These are phyloP conservation scores for Sapayoa aenigma DNA, from an alignment of 2,113 vertebrate species.

Conservation along the genomic window DNA sequence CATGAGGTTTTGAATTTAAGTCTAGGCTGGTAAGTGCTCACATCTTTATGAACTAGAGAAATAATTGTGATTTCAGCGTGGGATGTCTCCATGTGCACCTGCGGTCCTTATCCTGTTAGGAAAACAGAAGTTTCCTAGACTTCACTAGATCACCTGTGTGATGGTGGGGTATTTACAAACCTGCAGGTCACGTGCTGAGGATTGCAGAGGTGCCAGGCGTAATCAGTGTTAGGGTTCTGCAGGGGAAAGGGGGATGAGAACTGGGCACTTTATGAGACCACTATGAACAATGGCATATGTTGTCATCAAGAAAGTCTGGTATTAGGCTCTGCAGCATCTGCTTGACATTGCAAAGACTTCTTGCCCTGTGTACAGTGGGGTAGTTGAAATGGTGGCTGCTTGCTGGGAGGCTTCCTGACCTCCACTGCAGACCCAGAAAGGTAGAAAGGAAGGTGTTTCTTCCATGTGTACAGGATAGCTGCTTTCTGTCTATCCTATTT, in stretches of 20 bases:
- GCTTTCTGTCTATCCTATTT: neutral
- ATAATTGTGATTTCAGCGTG: neutral
- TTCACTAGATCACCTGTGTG: neutral
- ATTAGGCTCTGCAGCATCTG: neutral
- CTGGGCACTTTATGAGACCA: neutral
- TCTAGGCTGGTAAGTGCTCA: constrained; percentile 46
- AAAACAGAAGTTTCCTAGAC: neutral
- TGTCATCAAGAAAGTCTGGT: neutral
- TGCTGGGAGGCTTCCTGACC: neutral
- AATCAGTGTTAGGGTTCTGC: neutral
- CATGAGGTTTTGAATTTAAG: constrained; percentile 26
- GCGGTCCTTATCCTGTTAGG: neutral
- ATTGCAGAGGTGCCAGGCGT: neutral
- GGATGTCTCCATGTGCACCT: neutral
- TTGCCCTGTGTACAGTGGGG: neutral
- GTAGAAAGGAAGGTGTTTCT: neutral
- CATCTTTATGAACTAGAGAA: neutral
- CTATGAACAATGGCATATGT: neutral
- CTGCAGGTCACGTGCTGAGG: neutral
- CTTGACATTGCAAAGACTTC: neutral
- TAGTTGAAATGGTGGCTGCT: neutral
- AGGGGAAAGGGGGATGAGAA: neutral
- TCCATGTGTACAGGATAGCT: neutral
- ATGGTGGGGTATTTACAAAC: neutral
- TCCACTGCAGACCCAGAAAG: neutral